Conservation (phyloP, 2,113 vertebrate genomes). For the Tragelaphus buxtoni region DNA sequence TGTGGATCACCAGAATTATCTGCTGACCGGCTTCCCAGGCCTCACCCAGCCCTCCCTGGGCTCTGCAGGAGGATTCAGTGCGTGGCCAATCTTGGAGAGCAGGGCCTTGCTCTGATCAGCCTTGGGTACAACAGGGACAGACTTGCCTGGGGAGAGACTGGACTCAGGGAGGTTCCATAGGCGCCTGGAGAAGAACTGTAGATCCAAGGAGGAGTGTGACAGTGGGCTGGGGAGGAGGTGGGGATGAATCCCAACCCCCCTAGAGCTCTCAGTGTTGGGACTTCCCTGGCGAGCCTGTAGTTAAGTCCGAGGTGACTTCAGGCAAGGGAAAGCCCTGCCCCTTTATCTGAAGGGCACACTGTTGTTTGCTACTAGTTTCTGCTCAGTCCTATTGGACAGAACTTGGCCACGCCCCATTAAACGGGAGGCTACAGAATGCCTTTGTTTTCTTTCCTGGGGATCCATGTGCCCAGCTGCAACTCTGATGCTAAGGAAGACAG, state of each 20-base stretch:
- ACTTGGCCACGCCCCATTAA: neutral
- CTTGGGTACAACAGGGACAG: accelerated
- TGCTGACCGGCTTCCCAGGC: neutral
- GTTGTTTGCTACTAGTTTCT: neutral
- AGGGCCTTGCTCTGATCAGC: neutral
- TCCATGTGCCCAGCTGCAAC: neutral
- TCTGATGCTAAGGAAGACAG: neutral
- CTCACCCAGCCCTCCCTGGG: neutral
- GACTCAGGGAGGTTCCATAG: neutral
- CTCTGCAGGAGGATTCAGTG: neutral
- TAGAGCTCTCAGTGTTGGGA: neutral
- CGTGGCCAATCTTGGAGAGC: neutral
- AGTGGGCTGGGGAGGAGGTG: neutral
- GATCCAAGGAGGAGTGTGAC: accelerated
- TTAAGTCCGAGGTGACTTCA: neutral
- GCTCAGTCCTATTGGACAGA: neutral
- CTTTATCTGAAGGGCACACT: neutral
- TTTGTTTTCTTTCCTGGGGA: neutral
- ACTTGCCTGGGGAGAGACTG: neutral
- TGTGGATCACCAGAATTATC: neutral
- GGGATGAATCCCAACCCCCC: neutral
- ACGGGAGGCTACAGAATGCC: neutral
- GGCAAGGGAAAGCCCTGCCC: neutral
- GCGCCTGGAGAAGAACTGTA: neutral
- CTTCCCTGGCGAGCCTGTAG: neutral